Evolutionary conservation across 2,888 invertebrate genomes (phyloP).

Genomic region (Melangyna quadrimaculata): DNA sequence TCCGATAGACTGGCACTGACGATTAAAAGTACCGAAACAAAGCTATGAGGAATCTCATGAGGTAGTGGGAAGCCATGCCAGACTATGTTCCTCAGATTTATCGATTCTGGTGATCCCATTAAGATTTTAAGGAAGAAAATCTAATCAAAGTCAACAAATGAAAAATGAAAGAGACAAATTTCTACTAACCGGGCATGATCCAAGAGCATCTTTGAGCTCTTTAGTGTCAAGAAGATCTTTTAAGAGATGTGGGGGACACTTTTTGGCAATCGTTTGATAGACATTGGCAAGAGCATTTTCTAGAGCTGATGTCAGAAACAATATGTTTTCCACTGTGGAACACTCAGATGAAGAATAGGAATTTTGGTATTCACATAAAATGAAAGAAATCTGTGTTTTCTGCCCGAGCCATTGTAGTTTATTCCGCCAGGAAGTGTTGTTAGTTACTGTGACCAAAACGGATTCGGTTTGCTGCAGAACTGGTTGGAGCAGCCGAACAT

Average conservation of each 20-base stretch:
- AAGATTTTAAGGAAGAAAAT: slow-evolving; percentile 80
- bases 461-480: slow-evolving; percentile 11
- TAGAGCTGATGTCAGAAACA: slow-evolving; percentile 75
- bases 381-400: background rate
- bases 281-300: slow-evolving; percentile 76
- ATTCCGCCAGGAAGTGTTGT: background rate
- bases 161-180: background rate
- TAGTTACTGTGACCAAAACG: background rate
- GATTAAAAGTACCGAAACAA: slow-evolving; percentile 77
- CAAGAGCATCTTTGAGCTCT: slow-evolving; percentile 78
- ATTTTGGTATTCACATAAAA: slow-evolving; percentile 20
- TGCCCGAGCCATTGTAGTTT: slow-evolving; percentile 38
- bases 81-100: slow-evolving; percentile 82
- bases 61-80: slow-evolving; percentile 83
- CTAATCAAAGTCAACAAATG: slow-evolving; percentile 73
- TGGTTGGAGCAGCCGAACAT: slow-evolving; percentile 16
- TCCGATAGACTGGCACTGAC: slow-evolving; percentile 74
- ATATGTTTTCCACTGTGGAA: slow-evolving; percentile 72
- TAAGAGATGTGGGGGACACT: slow-evolving; percentile 80
- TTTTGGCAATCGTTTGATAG: slow-evolving; percentile 71
- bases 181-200: slow-evolving; percentile 77
- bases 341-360: slow-evolving; percentile 39
- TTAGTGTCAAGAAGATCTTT: slow-evolving; percentile 80
- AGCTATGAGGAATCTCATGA: slow-evolving; percentile 79
- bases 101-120: slow-evolving; percentile 81